Conservation (phyloP, 2,113 vertebrate genomes). For the Lepisosteus oculatus region DNA sequence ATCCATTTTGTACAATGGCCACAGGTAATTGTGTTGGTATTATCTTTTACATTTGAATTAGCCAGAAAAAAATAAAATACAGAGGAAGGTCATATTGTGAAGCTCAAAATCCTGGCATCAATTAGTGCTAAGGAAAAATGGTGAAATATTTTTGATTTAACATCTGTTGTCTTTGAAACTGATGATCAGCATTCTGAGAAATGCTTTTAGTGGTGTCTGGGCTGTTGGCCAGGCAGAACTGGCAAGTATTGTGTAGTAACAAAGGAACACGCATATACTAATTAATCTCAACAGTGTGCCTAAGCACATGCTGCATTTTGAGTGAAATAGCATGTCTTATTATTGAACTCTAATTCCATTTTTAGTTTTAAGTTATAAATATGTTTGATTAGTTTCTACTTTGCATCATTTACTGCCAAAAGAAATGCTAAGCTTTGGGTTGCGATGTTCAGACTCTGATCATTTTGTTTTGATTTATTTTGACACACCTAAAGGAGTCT, state of each 20-base stretch:
- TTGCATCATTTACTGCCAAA: not conserved
- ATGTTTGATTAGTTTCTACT: conserved; percentile 1
- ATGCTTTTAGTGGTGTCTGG: conserved; percentile 11
- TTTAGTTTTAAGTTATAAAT: not conserved
- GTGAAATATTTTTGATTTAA: not conserved
- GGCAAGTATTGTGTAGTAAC: conserved; percentile 8
- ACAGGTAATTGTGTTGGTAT: conserved; percentile 20
- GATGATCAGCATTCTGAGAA: conserved; percentile 9
- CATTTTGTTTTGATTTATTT: too few relatives aligned
- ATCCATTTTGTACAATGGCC: too few relatives aligned
- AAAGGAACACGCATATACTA: conserved; percentile 18
- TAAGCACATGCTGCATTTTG: not conserved
- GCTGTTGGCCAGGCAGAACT: conserved; percentile 2
- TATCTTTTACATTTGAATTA: conserved; percentile 23
- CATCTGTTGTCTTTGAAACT: conserved; percentile 21
- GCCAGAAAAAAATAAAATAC: conserved; percentile 14
- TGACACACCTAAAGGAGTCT: too few relatives aligned
- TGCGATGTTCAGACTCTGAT: not conserved
- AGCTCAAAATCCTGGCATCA: not conserved
- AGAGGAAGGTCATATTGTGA: conserved; percentile 12
- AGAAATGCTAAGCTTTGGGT: not conserved
- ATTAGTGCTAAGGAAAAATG: not conserved
- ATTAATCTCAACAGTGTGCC: not conserved
- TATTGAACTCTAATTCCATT: not conserved
- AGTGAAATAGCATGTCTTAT: not conserved